Evolutionary conservation across 2,888 invertebrate species (phyloP).

Genomic region (Erebia aethiops): DNA sequence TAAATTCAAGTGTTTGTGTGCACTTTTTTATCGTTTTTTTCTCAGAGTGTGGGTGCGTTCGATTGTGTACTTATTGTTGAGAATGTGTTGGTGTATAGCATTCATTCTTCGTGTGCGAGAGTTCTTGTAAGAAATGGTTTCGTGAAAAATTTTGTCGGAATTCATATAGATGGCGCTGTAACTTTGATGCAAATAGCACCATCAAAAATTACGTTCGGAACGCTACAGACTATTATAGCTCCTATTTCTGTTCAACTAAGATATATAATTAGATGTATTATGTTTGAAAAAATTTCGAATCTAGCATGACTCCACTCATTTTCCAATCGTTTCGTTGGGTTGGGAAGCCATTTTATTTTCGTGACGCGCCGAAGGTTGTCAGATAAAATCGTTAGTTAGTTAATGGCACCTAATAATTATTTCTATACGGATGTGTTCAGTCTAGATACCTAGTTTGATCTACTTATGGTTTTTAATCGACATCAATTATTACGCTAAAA

Average conservation of each 20-base stretch:
- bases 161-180: constrained; percentile 78
- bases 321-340: constrained; percentile 39
- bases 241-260: constrained; percentile 35
- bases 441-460: neutral
- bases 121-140: constrained; percentile 82
- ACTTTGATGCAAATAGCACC: constrained; percentile 60
- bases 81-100: constrained; percentile 54
- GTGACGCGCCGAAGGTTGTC: constrained; percentile 41
- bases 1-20: constrained; percentile 61
- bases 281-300: constrained; percentile 37
- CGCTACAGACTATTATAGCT: constrained; percentile 5
- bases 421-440: constrained; percentile 34
- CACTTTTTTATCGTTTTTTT: constrained; percentile 81
- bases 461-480: neutral
- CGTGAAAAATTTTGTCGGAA: constrained; percentile 78
- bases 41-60: constrained; percentile 79
- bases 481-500: no score
- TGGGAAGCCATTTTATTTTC: constrained; percentile 43
- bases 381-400: constrained; percentile 40
- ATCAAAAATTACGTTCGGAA: constrained; percentile 65
- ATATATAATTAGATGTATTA: constrained; percentile 42
- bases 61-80: constrained; percentile 63
- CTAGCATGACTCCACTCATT: constrained; percentile 39
- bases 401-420: constrained; percentile 37
- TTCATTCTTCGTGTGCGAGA: constrained; percentile 54